These are phyloP conservation scores for Lophura nycthemera DNA, from an alignment of 2,113 vertebrate genomes.

Conservation along the genomic window DNA sequence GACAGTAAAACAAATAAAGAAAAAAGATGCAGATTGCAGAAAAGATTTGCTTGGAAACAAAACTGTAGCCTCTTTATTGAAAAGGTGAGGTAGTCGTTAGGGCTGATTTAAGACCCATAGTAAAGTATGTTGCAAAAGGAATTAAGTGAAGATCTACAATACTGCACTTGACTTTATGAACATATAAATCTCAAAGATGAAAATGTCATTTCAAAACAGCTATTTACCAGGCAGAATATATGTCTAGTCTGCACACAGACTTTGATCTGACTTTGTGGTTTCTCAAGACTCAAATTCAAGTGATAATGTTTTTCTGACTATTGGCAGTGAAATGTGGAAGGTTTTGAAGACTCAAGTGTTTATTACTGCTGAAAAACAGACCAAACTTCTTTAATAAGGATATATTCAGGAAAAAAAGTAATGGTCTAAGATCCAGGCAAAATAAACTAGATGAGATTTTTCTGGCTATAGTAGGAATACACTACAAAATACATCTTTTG, in stretches of 20 bases:
- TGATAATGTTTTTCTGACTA: not conserved
- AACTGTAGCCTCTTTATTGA: slow-evolving; percentile 15
- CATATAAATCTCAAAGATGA: slow-evolving; percentile 19
- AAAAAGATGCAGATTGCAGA: slow-evolving; percentile 21
- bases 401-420: not conserved
- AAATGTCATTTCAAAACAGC: not conserved
- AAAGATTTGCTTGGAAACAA: slow-evolving; percentile 23
- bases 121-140: slow-evolving; percentile 36
- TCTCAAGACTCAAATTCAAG: not conserved
- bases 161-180: not conserved
- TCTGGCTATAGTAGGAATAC: not conserved
- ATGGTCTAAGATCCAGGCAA: not conserved
- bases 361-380: not conserved
- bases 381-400: not conserved
- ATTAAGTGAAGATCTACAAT: not conserved
- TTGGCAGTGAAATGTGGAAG: not conserved
- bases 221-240: slow-evolving; percentile 1
- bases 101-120: not conserved
- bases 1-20: slow-evolving; percentile 62
- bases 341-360: not conserved
- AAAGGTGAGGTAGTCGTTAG: not conserved
- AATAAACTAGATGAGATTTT: not conserved
- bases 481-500: not conserved
- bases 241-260: not conserved
- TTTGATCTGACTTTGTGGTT: not conserved